Base-by-base conservation (phyloP, 2,888 invertebrate genomes). In the Laspeyria flexula region DNA sequence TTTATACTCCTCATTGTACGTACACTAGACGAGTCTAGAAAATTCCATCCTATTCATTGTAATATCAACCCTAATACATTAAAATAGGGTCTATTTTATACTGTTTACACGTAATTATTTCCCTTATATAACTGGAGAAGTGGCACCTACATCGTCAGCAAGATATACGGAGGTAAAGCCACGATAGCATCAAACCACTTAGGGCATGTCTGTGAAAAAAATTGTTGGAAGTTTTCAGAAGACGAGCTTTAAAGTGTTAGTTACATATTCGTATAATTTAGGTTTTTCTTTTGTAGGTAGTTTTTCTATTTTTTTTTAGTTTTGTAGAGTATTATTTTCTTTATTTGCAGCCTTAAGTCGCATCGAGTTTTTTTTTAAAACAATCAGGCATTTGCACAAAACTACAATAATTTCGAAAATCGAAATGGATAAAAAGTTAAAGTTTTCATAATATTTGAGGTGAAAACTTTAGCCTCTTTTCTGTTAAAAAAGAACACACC, bases 61-160 rank as follows among this genome's bases (percentile, higher is more conserved):
- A 55, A 7, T 31, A 21, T 9, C 34, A 35, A 44, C 56, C 39
- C 18, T 4, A 15, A 0, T 0, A 0, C 3, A 0, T 1, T 0
- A 0, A 6, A 6, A n/a, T 11, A 60, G 11, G 15, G 60, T 37
- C 0, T 5, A 23, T 43, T 47, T 50, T 42, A 11, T 34, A 11
- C 16, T 55, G 51, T 25, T 11, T 0, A n/a, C 0, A 12, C 10
- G 21, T 68, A 65, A 65, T 65, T 65, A 68, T 65, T 65, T 57
- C 65, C 40, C 49, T 53, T 54, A 52, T 18, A 44, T 51, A 54
- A 33, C n/a, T n/a, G n/a, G 44, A 44, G 45, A 63, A 63, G 65
- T 60, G 53, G 30, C 51, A 54, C 27, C 55, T 49, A 59, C 18
- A 49, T 57, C 60, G 68, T 64, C 57, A 64, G 65, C 48, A 43